phyloP scores from a whole-genome alignment of 2,888 invertebrate species.

The Campoplex capitator region DNA sequence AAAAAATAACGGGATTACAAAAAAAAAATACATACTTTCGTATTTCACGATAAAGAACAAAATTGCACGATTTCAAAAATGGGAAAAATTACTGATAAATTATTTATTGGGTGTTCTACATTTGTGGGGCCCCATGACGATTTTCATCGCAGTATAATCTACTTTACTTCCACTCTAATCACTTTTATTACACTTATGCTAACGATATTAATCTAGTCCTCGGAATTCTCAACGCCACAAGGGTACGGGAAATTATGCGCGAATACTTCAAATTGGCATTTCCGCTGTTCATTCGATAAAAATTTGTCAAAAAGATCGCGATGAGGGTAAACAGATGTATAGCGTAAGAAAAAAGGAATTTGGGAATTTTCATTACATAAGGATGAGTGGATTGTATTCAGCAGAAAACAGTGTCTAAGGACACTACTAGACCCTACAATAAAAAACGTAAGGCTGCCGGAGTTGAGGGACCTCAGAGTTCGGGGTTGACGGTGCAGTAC shows the following conservation, averaged over 20 bases:
- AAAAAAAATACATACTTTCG: constrained; percentile 21
- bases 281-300: constrained; percentile 16
- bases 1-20: constrained; percentile 13
- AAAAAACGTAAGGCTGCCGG: constrained; percentile 81
- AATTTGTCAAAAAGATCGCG: constrained; percentile 22
- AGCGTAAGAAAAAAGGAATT: neutral
- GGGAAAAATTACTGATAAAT: constrained; percentile 11
- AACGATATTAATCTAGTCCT: constrained; percentile 55
- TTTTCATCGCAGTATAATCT: constrained; percentile 48
- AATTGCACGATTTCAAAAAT: constrained; percentile 52
- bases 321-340: constrained; percentile 29
- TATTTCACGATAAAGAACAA: constrained; percentile 24
- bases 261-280: constrained; percentile 2
- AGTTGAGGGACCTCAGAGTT: constrained; percentile 77
- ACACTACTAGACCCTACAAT: constrained; percentile 79
- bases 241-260: constrained; percentile 43
- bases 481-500: constrained; percentile 81
- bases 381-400: neutral
- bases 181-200: constrained; percentile 62
- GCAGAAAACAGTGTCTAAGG: constrained; percentile 20
- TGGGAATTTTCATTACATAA: neutral
- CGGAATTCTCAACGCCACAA: constrained; percentile 56
- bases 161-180: constrained; percentile 65
- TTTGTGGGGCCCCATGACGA: constrained; percentile 41
- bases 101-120: constrained; percentile 34